Conservation (phyloP, 2,888 invertebrate species). For the Perizoma flavofasciatum region DNA sequence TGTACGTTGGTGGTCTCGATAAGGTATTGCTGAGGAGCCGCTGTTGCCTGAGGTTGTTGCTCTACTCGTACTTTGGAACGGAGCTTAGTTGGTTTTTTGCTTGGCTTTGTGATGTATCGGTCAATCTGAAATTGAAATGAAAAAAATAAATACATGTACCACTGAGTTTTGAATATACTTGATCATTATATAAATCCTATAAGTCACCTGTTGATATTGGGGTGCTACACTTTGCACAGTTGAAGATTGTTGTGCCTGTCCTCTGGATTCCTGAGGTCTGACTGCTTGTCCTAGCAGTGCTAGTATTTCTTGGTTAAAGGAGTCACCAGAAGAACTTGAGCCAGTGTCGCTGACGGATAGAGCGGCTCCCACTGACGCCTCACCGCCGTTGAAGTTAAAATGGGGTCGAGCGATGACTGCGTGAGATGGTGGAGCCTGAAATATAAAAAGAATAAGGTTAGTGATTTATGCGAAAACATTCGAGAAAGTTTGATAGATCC, state of each 20-base stretch:
- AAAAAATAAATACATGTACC: background rate
- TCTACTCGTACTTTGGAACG: conserved; percentile 62
- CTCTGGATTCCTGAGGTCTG: conserved; percentile 59
- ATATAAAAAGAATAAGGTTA: conserved; percentile 7
- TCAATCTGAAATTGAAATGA: conserved; percentile 64
- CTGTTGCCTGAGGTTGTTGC: conserved; percentile 53
- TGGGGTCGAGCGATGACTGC: conserved; percentile 75
- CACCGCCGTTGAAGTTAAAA: conserved; percentile 70
- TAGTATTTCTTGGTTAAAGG: conserved; percentile 67
- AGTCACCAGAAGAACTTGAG: conserved; percentile 47
- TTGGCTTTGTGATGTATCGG: conserved; percentile 70
- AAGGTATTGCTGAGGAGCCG: conserved; percentile 76
- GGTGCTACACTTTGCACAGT: conserved; percentile 56
- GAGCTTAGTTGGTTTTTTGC: conserved; percentile 70
- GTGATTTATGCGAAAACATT: no score
- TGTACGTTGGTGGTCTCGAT: conserved; percentile 80
- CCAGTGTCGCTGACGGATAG: conserved; percentile 72
- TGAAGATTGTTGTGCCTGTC: conserved; percentile 59
- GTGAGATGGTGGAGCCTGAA: conserved; percentile 72
- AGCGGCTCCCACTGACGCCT: conserved; percentile 78
- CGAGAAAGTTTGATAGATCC: no score
- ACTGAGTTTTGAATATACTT: no score
- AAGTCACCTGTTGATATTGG: conserved; percentile 63
- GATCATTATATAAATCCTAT: no score
- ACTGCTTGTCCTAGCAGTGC: conserved; percentile 62